Evolutionary conservation across 2,888 invertebrate species (phyloP).

Genomic region (Drosophila eohydei): DNA sequence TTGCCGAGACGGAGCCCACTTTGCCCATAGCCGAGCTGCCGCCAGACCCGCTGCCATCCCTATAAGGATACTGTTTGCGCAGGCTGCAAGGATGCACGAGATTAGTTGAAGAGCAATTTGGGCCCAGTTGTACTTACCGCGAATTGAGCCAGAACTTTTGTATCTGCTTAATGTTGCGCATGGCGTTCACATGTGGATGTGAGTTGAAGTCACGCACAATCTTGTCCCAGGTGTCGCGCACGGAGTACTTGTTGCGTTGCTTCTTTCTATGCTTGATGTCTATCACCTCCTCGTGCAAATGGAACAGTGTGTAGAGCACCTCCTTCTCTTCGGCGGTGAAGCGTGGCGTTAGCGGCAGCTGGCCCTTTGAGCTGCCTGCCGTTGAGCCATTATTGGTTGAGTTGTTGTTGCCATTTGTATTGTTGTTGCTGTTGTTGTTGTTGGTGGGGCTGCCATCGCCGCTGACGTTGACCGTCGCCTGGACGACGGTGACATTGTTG

Average conservation of each 20-base stretch:
- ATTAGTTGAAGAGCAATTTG: neutral
- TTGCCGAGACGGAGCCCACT: conserved; percentile 29
- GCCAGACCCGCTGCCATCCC: conserved; percentile 44
- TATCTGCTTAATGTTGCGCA: conserved; percentile 84
- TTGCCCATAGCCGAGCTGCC: conserved; percentile 36
- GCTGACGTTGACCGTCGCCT: conserved; percentile 43
- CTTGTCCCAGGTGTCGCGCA: conserved; percentile 84
- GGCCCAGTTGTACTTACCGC: conserved; percentile 69
- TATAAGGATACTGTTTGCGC: conserved; percentile 84
- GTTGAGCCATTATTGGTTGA: conserved; percentile 27
- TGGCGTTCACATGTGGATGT: conserved; percentile 80
- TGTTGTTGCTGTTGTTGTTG: conserved; percentile 31
- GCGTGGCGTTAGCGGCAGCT: conserved; percentile 81
- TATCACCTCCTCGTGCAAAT: conserved; percentile 83
- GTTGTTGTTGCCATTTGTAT: conserved; percentile 12
- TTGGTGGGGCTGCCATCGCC: conserved; percentile 31
- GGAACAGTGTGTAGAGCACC: conserved; percentile 82
- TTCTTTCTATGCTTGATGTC: conserved; percentile 84
- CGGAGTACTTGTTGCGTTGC: conserved; percentile 82
- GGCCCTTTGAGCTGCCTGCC: conserved; percentile 48
- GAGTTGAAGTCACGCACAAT: conserved; percentile 83
- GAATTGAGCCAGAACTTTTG: conserved; percentile 85
- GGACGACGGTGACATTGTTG: conserved; percentile 32
- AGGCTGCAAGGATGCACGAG: conserved; percentile 59
- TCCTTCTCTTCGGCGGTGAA: conserved; percentile 84